Conservation (phyloP, 2,113 vertebrate species). For the Chaenogobius annularis region DNA sequence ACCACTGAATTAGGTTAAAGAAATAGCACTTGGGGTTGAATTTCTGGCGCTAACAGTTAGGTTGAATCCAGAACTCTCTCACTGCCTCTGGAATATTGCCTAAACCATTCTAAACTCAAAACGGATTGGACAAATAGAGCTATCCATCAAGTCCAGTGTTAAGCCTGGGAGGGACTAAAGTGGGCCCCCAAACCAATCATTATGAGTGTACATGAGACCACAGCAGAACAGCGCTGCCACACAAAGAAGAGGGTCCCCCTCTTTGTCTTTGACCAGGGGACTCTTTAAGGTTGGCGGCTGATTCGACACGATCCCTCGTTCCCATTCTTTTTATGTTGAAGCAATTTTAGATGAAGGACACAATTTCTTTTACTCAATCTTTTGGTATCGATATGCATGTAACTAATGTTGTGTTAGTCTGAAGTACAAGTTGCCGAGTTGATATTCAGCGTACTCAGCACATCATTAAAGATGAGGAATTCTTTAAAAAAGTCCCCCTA, state of each 20-base stretch:
- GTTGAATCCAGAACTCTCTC: neutral
- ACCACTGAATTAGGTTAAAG: neutral
- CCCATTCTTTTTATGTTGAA: slow-evolving; percentile 23
- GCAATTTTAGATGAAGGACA: slow-evolving; percentile 4
- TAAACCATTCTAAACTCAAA: slow-evolving; percentile 38
- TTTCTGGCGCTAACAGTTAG: slow-evolving; percentile 11
- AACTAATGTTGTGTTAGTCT: slow-evolving; percentile 13
- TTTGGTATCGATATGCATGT: neutral
- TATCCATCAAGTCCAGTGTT: slow-evolving; percentile 66
- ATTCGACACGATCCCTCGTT: slow-evolving; percentile 53
- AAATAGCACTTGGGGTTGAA: slow-evolving; percentile 1
- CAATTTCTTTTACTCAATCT: too few relatives aligned
- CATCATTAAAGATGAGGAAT: slow-evolving; percentile 47
- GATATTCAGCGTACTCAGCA: slow-evolving; percentile 53
- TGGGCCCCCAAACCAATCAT: slow-evolving; percentile 62
- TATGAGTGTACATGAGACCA: slow-evolving; percentile 60
- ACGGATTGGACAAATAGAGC: slow-evolving; percentile 61
- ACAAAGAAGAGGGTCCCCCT: slow-evolving; percentile 67
- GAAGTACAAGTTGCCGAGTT: slow-evolving; percentile 46
- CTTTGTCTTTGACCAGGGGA: slow-evolving; percentile 65
- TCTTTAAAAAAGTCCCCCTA: slow-evolving; percentile 42
- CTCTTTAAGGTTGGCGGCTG: slow-evolving; percentile 41
- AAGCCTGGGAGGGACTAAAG: slow-evolving; percentile 65
- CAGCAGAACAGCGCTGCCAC: slow-evolving; percentile 62
- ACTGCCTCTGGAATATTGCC: slow-evolving; percentile 22